phyloP scores from a whole-genome alignment of 2,797 vertebrate genomes.

The Gallirallus australis region DNA sequence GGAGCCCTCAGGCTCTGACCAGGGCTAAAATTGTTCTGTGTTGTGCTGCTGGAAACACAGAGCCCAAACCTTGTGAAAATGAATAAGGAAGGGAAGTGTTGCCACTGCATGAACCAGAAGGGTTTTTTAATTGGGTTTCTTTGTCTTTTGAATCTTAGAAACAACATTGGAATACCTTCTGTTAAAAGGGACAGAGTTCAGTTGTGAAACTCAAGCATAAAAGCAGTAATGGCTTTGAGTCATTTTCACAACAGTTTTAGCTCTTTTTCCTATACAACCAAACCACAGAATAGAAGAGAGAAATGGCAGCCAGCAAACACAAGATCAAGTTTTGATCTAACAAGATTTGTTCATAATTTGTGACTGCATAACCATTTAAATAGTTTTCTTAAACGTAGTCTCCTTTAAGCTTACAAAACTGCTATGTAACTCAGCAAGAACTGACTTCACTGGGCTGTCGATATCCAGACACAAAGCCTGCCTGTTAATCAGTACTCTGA shows the following conservation, averaged over 20 bases:
- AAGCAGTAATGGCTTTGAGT: background rate
- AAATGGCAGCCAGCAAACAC: background rate
- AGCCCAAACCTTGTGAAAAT: background rate
- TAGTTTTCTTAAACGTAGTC: background rate
- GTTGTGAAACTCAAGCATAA: background rate
- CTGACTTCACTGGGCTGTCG: background rate
- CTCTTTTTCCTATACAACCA: background rate
- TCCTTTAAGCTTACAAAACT: background rate
- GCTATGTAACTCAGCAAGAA: background rate
- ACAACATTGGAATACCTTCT: background rate
- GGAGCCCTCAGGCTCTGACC: background rate
- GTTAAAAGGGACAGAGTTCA: background rate
- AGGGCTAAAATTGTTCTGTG: fast-evolving
- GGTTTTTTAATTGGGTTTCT: background rate
- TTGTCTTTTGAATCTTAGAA: background rate
- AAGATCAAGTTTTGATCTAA: background rate
- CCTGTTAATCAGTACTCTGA: background rate
- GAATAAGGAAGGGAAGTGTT: background rate
- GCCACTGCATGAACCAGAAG: background rate
- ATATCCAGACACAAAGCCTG: background rate
- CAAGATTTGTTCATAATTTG: background rate
- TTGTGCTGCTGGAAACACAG: background rate
- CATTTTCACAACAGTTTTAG: background rate
- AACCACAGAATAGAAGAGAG: background rate
- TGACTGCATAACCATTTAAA: background rate